A percentile compares a stretch with the other conserved stretches of the same genome.
These are phyloP conservation scores for Fulmarus glacialis DNA, from an alignment of 2,113 vertebrate genomes.

Conservation along the genomic window DNA sequence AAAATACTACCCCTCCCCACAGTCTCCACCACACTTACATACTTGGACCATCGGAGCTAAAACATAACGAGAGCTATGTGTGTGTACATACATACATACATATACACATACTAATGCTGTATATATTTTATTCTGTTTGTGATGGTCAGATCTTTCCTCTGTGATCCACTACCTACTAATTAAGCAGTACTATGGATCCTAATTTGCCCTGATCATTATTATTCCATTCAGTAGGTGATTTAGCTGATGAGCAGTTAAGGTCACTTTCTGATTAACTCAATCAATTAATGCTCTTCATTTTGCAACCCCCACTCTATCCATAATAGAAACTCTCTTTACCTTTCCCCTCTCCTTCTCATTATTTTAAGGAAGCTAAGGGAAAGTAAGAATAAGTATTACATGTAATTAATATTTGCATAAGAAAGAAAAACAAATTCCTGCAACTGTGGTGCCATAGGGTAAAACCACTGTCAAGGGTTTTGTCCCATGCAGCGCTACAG, in stretches of 20 bases:
- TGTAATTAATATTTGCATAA: background rate
- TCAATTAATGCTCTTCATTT: conserved; percentile 42
- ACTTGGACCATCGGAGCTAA: background rate
- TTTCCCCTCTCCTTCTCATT: background rate
- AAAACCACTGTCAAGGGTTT: background rate
- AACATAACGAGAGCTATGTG: fast-evolving
- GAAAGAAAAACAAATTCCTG: background rate
- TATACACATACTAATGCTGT: background rate
- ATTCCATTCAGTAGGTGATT: conserved; percentile 47
- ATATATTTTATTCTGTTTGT: background rate
- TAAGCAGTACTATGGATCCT: conserved; percentile 15
- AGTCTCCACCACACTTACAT: background rate
- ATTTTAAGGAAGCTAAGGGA: background rate
- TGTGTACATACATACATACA: background rate
- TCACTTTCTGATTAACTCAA: conserved; percentile 64
- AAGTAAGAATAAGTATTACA: background rate
- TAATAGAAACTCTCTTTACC: background rate
- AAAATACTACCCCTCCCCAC: background rate
- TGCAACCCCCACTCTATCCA: background rate
- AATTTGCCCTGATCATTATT: conserved; percentile 53
- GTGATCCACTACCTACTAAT: conserved; percentile 23
- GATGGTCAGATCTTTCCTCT: background rate
- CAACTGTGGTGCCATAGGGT: background rate
- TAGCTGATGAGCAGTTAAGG: conserved; percentile 49
- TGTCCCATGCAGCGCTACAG: too few species aligned